Evolutionary conservation across 2,113 vertebrate genomes (phyloP).

Genomic region (Hippolais icterina): DNA sequence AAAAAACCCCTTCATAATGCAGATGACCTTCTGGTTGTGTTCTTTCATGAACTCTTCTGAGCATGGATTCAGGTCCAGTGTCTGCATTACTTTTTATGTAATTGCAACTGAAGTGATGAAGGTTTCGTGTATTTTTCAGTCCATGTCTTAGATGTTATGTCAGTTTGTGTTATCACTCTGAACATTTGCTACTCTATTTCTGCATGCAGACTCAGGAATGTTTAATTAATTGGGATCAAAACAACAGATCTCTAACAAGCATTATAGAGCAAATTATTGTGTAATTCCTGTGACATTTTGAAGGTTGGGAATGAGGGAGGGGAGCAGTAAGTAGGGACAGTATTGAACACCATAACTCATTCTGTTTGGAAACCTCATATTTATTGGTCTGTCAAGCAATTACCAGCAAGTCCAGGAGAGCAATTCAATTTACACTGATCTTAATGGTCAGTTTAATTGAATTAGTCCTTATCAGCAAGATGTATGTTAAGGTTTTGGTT

Average conservation of each 20-base stretch:
- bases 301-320: background rate
- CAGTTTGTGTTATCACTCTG: background rate
- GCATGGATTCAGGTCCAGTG: background rate
- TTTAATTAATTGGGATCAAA: background rate
- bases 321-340: background rate
- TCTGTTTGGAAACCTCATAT: background rate
- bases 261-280: background rate
- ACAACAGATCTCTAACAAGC: background rate
- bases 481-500: background rate
- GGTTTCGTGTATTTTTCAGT: background rate
- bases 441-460: constrained; percentile 21
- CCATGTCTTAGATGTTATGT: background rate
- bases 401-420: background rate
- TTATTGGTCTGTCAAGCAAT: background rate
- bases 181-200: background rate
- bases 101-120: background rate
- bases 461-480: background rate
- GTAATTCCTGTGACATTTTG: background rate
- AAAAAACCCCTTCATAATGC: background rate
- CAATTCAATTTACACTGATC: background rate
- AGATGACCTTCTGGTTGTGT: background rate
- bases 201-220: background rate
- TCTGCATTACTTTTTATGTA: background rate
- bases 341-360: background rate
- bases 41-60: background rate